Conservation (phyloP, 2,888 invertebrate genomes). For the Trachelus troglodyta region DNA sequence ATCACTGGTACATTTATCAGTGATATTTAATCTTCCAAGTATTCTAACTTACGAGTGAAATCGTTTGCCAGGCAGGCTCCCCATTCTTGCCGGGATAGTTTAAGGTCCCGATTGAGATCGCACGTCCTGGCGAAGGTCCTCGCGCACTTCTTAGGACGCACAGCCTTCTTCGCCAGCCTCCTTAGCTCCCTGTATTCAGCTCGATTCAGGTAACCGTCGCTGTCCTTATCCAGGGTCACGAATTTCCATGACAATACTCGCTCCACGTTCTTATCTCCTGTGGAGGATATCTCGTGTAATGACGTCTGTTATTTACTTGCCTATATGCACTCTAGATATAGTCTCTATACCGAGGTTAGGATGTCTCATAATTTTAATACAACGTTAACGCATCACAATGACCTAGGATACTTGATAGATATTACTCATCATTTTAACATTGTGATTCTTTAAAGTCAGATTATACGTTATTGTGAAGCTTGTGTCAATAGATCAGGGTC, state of each 20-base stretch:
- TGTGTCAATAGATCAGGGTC: not conserved
- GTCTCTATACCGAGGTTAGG: not conserved
- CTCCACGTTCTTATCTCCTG: slow-evolving; percentile 60
- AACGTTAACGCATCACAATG: not conserved
- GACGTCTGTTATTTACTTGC: not conserved
- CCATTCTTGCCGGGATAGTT: slow-evolving; percentile 87
- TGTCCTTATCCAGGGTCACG: slow-evolving; percentile 82
- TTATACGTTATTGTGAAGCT: not conserved
- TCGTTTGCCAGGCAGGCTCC: slow-evolving; percentile 85
- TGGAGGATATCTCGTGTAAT: slow-evolving; percentile 3
- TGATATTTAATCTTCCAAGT: not conserved
- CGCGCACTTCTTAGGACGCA: slow-evolving; percentile 90
- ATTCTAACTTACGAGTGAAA: slow-evolving; percentile 81
- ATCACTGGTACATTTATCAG: not conserved
- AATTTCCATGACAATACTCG: slow-evolving; percentile 92
- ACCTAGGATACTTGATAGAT: not conserved
- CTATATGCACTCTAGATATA: not conserved
- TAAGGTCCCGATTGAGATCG: slow-evolving; percentile 84
- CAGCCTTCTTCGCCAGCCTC: slow-evolving; percentile 86
- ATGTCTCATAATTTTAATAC: not conserved
- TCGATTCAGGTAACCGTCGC: slow-evolving; percentile 81
- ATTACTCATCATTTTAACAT: slow-evolving; percentile 9
- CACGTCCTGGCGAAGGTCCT: slow-evolving; percentile 89
- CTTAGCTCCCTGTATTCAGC: slow-evolving; percentile 86
- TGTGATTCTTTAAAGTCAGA: not conserved